A percentile compares a stretch with the other conserved stretches of the same genome.
Evolutionary conservation across 37 sponge, comb jelly and placozoan species (phyloP).

Genomic region (Petrosia ficiformis): DNA sequence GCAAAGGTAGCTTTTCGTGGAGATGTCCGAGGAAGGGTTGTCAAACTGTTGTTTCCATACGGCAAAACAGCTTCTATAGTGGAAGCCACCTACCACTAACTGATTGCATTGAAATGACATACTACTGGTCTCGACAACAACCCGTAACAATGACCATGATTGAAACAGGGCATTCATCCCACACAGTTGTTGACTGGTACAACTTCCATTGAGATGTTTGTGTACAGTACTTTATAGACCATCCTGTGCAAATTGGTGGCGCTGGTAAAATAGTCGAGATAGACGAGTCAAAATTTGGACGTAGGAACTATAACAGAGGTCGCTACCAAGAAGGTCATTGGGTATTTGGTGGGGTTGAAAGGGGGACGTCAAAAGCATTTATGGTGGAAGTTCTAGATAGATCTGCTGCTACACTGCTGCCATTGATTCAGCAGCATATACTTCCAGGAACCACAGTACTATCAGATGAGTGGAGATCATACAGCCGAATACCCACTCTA

Average conservation of each 20-base stretch:
- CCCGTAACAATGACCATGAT: neutral
- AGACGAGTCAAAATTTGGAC: constrained; percentile 33
- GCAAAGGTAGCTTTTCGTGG: neutral
- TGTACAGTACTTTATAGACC: constrained; percentile 25
- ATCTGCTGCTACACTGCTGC: constrained; percentile 44
- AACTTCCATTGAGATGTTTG: constrained; percentile 34
- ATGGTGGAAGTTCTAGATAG: constrained; percentile 29
- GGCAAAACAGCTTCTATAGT: constrained; percentile 23
- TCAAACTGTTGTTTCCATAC: constrained; percentile 17
- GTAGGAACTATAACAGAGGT: constrained; percentile 36
- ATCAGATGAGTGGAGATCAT: constrained; percentile 25
- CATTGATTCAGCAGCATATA: constrained; percentile 35
- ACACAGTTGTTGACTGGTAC: constrained; percentile 25
- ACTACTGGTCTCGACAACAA: constrained; percentile 14
- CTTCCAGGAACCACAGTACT: constrained; percentile 1
- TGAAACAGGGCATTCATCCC: constrained; percentile 4
- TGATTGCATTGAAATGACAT: neutral
- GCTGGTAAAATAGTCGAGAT: constrained; percentile 31
- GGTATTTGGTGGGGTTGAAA: constrained; percentile 52
- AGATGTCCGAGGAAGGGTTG: constrained; percentile 40
- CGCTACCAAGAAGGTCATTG: constrained; percentile 42
- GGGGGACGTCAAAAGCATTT: constrained; percentile 30
- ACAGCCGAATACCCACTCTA: neutral
- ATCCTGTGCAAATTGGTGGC: constrained; percentile 39
- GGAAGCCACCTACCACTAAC: constrained; percentile 13